Evolutionary conservation across 1,140 invertebrate species (phyloP), one percentile per base, ranked within the genome.

Genomic region (Brachionus rubens): DNA sequence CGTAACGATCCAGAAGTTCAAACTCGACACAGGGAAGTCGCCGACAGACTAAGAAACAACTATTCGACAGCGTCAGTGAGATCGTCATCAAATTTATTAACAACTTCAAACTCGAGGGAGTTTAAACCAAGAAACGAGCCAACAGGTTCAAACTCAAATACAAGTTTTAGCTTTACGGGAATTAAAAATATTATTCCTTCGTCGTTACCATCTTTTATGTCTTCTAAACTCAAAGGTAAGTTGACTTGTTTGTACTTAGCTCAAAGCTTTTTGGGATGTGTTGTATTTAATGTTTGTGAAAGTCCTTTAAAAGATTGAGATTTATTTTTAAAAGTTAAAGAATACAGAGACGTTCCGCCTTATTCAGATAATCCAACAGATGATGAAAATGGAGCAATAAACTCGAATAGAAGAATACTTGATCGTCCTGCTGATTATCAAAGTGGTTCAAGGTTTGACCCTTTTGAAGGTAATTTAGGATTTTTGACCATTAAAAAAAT

Each of bases 291-390:
- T n/a, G 26, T 24, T 54, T 28, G 62, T 43, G 28, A 67, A 14
- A n/a, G 9, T 26, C 19, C 62, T 47, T n/a, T n/a, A 16, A 67
- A 67, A 67, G 33, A 67, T 12, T 47, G 21, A 67, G 62, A 26
- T 43, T 65, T 26, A 14, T 65, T 43, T 43, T 65, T 36, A 10
- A 41, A 65, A 72, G 46, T 48, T 48, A 72, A 72, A 36, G 68
- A 72, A 50, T 72, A 72, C 19, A 19, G 68, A 30, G 68, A 72
- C 16, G 50, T 72, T 50, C 46, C 68, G 5, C 46, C 68, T 36
- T 72, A 72, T 52, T 33, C 28, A 50, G 68, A 72, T 54, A 7
- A 14, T 21, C 68, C 43, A 40, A 36, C 24, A 14, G 46, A 52
- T 7, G 46, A 48, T 14, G 68, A 72, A 50, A 26, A 21, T 30